Percentiles rank a stretch among this genome's conserved stretches.
Conservation (phyloP, 2,797 vertebrate genomes). For the Sebastes nivosus region DNA sequence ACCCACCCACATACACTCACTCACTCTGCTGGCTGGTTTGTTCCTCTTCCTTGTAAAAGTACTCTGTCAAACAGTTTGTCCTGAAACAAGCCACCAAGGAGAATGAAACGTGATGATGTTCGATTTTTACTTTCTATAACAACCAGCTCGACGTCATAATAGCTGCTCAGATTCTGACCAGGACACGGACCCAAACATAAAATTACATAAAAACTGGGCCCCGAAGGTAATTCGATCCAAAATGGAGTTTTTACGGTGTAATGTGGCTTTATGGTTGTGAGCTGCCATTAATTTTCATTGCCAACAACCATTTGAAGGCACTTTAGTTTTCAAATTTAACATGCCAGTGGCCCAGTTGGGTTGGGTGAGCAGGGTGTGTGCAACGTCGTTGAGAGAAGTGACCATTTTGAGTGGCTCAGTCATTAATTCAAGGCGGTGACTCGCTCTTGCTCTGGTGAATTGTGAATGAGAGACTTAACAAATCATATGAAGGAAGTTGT, state of each 20-base stretch:
- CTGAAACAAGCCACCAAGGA: conserved; percentile 47
- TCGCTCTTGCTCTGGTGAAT: conserved; percentile 9
- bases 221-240: conserved; percentile 44
- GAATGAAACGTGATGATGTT: conserved; percentile 42
- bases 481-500: neutral
- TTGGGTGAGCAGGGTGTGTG: conserved; percentile 5
- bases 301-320: conserved; percentile 55
- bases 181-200: conserved; percentile 46
- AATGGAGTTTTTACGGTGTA: conserved; percentile 61
- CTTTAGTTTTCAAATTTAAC: conserved; percentile 52
- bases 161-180: conserved; percentile 31
- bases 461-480: conserved; percentile 23
- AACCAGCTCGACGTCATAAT: conserved; percentile 27
- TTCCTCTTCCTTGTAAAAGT: conserved; percentile 10
- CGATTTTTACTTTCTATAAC: conserved; percentile 45
- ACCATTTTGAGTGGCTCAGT: conserved; percentile 23
- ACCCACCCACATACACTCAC: neutral
- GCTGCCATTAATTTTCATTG: conserved; percentile 67
- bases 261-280: conserved; percentile 61
- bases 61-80: conserved; percentile 21
- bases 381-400: conserved; percentile 16
- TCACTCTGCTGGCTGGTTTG: neutral
- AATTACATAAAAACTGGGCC: conserved; percentile 54
- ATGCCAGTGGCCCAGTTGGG: conserved; percentile 21
- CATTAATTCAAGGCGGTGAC: conserved; percentile 9